These are phyloP conservation scores for Brachionus manjavacas DNA, from an alignment of 1,140 invertebrate species.

Conservation along the genomic window DNA sequence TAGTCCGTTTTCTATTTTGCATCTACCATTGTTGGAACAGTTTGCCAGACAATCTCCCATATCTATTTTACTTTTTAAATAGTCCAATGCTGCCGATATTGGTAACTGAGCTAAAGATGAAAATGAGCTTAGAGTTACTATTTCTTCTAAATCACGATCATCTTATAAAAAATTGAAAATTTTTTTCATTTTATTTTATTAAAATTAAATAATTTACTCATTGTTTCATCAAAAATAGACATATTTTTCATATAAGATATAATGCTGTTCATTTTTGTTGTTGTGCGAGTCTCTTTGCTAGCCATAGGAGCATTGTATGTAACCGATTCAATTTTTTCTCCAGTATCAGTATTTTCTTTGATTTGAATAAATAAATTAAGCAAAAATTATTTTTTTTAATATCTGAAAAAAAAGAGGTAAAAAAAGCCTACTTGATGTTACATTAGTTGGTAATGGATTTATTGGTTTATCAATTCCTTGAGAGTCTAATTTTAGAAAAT, in stretches of 20 bases:
- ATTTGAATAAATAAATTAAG: neutral
- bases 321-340: neutral
- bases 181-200: neutral
- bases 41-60: neutral
- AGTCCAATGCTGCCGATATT: neutral
- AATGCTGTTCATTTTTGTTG: neutral
- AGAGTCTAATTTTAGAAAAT: too few species aligned
- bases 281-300: neutral
- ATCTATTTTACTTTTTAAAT: slow-evolving; percentile 23
- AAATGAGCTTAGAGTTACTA: neutral
- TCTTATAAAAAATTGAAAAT: neutral
- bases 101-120: neutral
- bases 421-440: neutral
- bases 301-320: neutral
- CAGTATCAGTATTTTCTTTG: neutral
- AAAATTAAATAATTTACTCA: neutral
- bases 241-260: neutral
- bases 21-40: slow-evolving; percentile 12
- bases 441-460: too few species aligned
- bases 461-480: too few species aligned
- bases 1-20: neutral
- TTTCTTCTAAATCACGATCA: neutral
- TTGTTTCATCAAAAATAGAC: neutral
- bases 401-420: neutral
- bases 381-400: neutral